A percentile compares a stretch with the other conserved stretches of the same genome.
These are phyloP conservation scores for Acromyrmex heyeri DNA, from an alignment of 1,140 invertebrate species.

Conservation along the genomic window DNA sequence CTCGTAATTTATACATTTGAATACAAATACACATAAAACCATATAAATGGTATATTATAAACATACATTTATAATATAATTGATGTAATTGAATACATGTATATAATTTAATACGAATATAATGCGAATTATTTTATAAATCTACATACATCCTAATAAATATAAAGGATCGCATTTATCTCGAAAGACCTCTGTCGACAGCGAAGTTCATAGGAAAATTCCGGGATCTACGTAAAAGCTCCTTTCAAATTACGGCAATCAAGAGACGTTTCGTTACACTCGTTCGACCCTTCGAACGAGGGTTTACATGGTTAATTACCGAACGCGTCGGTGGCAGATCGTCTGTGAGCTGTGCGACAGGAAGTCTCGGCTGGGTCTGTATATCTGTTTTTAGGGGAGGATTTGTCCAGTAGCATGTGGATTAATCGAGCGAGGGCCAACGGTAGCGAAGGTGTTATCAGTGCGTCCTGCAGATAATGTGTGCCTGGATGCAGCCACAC, in stretches of 20 bases:
- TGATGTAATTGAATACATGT: not conserved
- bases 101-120: not conserved
- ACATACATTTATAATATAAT: not conserved
- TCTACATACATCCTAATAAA: not conserved
- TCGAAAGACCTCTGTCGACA: not conserved
- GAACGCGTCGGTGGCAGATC: conserved; percentile 63
- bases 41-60: not conserved
- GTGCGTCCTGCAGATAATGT: conserved; percentile 74
- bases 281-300: conserved; percentile 53
- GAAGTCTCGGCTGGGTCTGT: conserved; percentile 51
- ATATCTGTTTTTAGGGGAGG: conserved; percentile 72
- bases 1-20: conserved; percentile 8
- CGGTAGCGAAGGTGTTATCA: conserved; percentile 68
- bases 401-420: conserved; percentile 68
- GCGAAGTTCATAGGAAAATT: conserved; percentile 9
- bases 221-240: conserved; percentile 44
- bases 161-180: not conserved
- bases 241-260: conserved; percentile 66
- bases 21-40: not conserved
- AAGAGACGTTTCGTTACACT: conserved; percentile 65
- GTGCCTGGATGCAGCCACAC: conserved; percentile 70
- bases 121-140: conserved; percentile 18
- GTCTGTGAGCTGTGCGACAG: conserved; percentile 49
- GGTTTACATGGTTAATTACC: conserved; percentile 73
- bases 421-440: conserved; percentile 69